These are phyloP conservation scores for Notodonta dromedarius DNA, from an alignment of 2,888 invertebrate genomes.

Conservation along the genomic window DNA sequence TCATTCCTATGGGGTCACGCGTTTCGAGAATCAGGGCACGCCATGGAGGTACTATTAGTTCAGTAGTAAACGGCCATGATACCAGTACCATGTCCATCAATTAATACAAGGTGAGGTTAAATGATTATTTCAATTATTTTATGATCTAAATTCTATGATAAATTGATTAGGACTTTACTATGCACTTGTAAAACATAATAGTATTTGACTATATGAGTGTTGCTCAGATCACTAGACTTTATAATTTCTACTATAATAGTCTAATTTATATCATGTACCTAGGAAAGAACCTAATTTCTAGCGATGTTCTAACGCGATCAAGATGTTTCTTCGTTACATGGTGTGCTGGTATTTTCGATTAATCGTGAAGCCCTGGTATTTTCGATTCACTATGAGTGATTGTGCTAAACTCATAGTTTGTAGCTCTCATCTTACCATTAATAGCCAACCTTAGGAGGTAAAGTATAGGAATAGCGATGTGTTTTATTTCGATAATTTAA, in stretches of 20 bases:
- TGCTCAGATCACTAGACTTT: too few relatives aligned
- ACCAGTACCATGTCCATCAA: too few relatives aligned
- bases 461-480: slow-evolving; percentile 43
- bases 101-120: slow-evolving; percentile 15
- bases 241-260: too few relatives aligned
- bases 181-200: too few relatives aligned
- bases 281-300: too few relatives aligned
- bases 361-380: slow-evolving; percentile 58
- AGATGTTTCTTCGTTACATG: slow-evolving; percentile 10
- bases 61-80: too few relatives aligned
- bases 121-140: not conserved
- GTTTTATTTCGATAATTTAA: slow-evolving; percentile 50
- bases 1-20: slow-evolving; percentile 82
- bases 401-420: slow-evolving; percentile 83
- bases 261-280: too few relatives aligned
- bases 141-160: too few relatives aligned
- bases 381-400: slow-evolving; percentile 81
- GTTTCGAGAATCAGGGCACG: slow-evolving; percentile 39
- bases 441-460: slow-evolving; percentile 65
- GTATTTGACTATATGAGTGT: too few relatives aligned
- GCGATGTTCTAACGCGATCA: too few relatives aligned
- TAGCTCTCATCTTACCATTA: slow-evolving; percentile 70
- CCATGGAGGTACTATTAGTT: not conserved
- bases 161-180: too few relatives aligned
- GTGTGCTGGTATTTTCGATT: slow-evolving; percentile 37